Conservation (phyloP, 1,140 invertebrate species). For the Pachypeltis micranthus region DNA sequence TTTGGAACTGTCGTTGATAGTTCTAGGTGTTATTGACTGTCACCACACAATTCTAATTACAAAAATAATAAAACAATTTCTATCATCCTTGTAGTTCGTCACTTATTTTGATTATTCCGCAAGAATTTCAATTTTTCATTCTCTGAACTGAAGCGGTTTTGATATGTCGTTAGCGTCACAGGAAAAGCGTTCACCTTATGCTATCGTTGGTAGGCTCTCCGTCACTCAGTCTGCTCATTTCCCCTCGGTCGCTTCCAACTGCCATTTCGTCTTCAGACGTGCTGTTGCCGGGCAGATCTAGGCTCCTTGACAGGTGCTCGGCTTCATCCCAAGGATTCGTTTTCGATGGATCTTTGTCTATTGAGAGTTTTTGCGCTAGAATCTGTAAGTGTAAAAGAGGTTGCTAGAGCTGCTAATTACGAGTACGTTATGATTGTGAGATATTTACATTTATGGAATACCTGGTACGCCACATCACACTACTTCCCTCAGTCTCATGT, state of each 20-base stretch:
- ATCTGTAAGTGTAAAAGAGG: too few species aligned
- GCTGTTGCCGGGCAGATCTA: not conserved
- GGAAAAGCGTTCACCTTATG: not conserved
- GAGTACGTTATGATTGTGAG: too few species aligned
- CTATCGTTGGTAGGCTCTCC: not conserved
- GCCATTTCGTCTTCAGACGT: constrained; percentile 1
- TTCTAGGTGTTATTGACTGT: too few species aligned
- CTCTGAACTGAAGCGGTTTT: not conserved
- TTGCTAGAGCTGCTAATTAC: too few species aligned
- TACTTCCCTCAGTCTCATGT: too few species aligned
- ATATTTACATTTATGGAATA: too few species aligned
- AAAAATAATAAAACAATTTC: not conserved
- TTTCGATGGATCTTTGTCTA: not conserved
- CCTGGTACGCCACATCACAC: too few species aligned
- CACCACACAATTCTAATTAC: too few species aligned
- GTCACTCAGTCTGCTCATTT: not conserved
- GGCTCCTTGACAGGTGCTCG: not conserved
- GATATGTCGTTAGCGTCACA: too few species aligned
- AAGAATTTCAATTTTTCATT: not conserved
- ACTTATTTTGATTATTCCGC: not conserved
- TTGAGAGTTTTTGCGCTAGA: not conserved
- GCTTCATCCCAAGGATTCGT: not conserved
- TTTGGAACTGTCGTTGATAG: too few species aligned
- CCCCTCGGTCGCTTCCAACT: not conserved
- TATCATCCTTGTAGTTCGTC: not conserved